Percentiles rank a stretch among this genome's conserved stretches.
phyloP scores from a whole-genome alignment of 2,888 invertebrate genomes.

The Phortica magna region DNA sequence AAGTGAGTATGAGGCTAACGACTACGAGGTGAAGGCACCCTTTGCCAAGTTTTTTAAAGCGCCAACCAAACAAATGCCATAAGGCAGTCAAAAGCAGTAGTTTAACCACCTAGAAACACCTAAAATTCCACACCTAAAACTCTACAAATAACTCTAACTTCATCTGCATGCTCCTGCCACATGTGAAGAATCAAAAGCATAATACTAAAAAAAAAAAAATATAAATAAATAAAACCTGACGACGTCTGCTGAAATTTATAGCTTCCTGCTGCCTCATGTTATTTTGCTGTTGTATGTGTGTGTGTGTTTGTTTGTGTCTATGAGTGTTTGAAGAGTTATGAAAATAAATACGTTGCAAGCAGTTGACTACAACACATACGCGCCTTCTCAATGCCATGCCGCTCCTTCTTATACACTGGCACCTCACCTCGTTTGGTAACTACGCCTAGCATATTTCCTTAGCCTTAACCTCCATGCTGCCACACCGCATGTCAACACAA shows the following conservation, averaged over 20 bases:
- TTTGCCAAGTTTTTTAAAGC: not conserved
- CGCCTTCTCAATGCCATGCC: conserved; percentile 20
- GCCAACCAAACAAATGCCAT: not conserved
- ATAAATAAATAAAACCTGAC: conserved; percentile 47
- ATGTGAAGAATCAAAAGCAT: not conserved
- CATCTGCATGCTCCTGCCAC: too few relatives aligned
- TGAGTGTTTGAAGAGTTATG: conserved; percentile 53
- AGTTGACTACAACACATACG: conserved; percentile 35
- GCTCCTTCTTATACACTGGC: not conserved
- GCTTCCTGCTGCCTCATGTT: conserved; percentile 65
- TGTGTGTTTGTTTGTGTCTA: not conserved
- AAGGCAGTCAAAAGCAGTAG: not conserved
- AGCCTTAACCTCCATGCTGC: not conserved
- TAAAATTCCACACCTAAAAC: not conserved
- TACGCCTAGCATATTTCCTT: not conserved
- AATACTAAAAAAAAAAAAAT: not conserved
- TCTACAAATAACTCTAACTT: too few relatives aligned
- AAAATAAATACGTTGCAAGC: conserved; percentile 68
- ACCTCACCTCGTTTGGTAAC: too few relatives aligned
- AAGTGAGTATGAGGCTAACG: conserved; percentile 26
- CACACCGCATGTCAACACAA: conserved; percentile 29
- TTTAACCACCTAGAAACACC: conserved; percentile 12
- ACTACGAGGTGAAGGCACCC: not conserved
- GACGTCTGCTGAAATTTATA: conserved; percentile 73
- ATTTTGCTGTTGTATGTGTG: conserved; percentile 53